These are phyloP conservation scores for Clupea harengus DNA, from an alignment of 2,113 vertebrate genomes.

Conservation along the genomic window DNA sequence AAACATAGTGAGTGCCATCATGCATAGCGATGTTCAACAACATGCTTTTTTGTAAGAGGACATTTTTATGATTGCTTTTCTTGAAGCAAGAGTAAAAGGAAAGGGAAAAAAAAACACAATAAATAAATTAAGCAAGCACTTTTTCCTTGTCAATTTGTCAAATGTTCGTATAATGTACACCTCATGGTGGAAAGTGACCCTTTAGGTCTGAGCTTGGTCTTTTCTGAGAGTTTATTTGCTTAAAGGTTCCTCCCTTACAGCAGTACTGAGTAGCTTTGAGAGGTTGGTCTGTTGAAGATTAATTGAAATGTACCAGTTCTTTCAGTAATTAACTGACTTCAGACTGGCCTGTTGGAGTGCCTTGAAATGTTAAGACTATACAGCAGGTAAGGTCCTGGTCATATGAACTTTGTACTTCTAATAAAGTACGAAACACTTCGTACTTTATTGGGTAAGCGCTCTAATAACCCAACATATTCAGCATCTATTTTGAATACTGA, in stretches of 20 bases:
- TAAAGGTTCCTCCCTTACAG: neutral
- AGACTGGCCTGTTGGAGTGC: neutral
- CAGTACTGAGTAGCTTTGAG: neutral
- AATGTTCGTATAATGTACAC: neutral
- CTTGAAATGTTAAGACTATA: neutral
- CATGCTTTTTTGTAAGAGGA: conserved; percentile 46
- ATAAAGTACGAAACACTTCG: too few species aligned
- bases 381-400: neutral
- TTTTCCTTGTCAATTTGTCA: neutral
- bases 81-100: conserved; percentile 41
- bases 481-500: neutral
- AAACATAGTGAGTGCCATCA: conserved; percentile 5
- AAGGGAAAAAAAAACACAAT: conserved; percentile 42
- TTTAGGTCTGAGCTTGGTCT: neutral
- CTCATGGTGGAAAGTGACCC: neutral
- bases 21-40: conserved; percentile 42
- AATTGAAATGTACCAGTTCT: neutral
- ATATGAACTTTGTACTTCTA: neutral
- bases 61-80: conserved; percentile 48
- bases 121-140: conserved; percentile 42
- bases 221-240: neutral
- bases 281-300: neutral
- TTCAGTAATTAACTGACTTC: neutral
- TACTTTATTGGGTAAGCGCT: neutral
- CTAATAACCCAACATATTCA: neutral